Conservation (phyloP, 2,888 invertebrate species). For the Sminthurides aquaticus region DNA sequence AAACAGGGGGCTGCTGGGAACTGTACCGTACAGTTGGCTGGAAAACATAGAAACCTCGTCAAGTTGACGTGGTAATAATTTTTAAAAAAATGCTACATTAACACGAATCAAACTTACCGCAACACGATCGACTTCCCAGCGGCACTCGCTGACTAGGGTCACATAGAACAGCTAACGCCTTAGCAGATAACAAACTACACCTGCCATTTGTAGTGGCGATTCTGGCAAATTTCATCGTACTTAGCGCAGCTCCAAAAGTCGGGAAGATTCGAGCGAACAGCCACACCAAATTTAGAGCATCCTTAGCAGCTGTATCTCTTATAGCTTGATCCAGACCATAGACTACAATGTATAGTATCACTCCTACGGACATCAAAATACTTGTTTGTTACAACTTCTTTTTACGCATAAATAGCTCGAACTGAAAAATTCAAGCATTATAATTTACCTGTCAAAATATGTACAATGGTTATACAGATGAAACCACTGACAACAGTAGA, state of each 20-base stretch:
- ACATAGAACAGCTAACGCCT: conserved; percentile 32
- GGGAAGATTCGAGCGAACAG: conserved; percentile 34
- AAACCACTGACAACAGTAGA: conserved; percentile 52
- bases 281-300: conserved; percentile 8
- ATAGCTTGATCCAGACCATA: too few species aligned
- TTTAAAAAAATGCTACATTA: too few species aligned
- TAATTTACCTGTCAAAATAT: conserved; percentile 37
- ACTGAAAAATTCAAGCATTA: too few species aligned
- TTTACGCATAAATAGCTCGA: too few species aligned
- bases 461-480: conserved; percentile 47
- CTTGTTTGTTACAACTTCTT: too few species aligned
- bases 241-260: conserved; percentile 35
- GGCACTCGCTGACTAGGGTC: conserved; percentile 24
- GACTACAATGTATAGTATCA: too few species aligned
- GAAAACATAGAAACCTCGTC: too few species aligned
- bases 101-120: too few species aligned
- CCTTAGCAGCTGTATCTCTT: too few species aligned
- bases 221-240: conserved; percentile 31
- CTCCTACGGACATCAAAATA: too few species aligned
- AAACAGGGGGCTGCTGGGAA: conserved; percentile 29
- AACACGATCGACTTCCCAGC: conserved; percentile 31
- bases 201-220: conserved; percentile 33
- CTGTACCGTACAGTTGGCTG: not conserved
- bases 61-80: too few species aligned
- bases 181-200: conserved; percentile 32